Conservation (phyloP, 1,140 invertebrate genomes). For the Physella acuta region DNA sequence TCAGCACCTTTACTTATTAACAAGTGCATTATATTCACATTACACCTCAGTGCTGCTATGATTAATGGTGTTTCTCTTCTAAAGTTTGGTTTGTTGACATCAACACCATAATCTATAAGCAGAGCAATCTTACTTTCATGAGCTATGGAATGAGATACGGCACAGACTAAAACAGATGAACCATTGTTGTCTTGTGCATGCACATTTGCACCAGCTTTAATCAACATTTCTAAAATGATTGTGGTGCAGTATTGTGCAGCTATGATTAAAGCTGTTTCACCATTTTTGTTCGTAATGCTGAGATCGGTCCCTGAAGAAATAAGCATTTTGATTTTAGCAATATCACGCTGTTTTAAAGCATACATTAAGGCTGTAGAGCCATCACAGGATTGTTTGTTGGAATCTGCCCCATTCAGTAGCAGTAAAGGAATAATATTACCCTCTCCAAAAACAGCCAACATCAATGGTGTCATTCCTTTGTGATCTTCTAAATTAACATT, state of each 20-base stretch:
- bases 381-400: background rate
- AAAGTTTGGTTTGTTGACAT: background rate
- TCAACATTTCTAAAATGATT: background rate
- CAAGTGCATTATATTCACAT: background rate
- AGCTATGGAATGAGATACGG: background rate
- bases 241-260: background rate
- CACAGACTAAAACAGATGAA: background rate
- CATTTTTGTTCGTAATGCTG: background rate
- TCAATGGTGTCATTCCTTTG: background rate
- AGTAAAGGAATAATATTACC: background rate
- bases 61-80: background rate
- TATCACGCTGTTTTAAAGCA: background rate
- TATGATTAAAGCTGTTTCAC: background rate
- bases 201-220: background rate
- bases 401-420: slow-evolving; percentile 4
- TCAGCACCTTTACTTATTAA: background rate
- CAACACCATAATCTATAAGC: background rate
- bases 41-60: background rate
- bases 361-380: background rate
- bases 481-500: background rate
- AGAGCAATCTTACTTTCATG: background rate
- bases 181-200: background rate
- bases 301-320: background rate
- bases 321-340: slow-evolving; percentile 2
- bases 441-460: background rate